Conservation (phyloP, 2,113 vertebrate genomes). For the Saccopteryx leptura region DNA sequence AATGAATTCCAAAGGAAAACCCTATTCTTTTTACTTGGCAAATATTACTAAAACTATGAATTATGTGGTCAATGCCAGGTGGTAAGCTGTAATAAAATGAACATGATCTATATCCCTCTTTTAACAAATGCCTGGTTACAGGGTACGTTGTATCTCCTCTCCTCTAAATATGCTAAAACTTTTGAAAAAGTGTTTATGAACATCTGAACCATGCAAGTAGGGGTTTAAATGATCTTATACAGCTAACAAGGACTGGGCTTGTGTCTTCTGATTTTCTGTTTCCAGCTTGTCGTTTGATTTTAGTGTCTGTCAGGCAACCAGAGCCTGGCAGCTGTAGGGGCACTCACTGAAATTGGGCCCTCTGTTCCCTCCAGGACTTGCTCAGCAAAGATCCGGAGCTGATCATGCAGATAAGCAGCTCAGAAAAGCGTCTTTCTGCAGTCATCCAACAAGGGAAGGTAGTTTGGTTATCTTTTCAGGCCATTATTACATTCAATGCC, state of each 20-base stretch:
- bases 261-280: not conserved
- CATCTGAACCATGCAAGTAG: not conserved
- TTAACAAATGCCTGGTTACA: not conserved
- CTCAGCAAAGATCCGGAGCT: not conserved
- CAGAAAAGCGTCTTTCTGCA: not conserved
- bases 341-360: not conserved
- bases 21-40: not conserved
- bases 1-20: not conserved
- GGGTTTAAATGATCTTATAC: not conserved
- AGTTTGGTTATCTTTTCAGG: slow-evolving; percentile 3
- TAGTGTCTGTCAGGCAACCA: slow-evolving; percentile 32
- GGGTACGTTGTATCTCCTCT: not conserved
- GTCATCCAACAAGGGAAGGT: not conserved
- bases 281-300: slow-evolving; percentile 4
- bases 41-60: slow-evolving; percentile 47
- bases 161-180: not conserved
- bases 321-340: not conserved
- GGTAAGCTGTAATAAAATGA: not conserved
- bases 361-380: not conserved
- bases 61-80: not conserved
- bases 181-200: not conserved
- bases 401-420: not conserved
- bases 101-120: not conserved
- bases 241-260: not conserved
- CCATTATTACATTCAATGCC: slow-evolving; percentile 35